Conservation (phyloP, 2,113 vertebrate species). For the Chlamydotis undulata region DNA sequence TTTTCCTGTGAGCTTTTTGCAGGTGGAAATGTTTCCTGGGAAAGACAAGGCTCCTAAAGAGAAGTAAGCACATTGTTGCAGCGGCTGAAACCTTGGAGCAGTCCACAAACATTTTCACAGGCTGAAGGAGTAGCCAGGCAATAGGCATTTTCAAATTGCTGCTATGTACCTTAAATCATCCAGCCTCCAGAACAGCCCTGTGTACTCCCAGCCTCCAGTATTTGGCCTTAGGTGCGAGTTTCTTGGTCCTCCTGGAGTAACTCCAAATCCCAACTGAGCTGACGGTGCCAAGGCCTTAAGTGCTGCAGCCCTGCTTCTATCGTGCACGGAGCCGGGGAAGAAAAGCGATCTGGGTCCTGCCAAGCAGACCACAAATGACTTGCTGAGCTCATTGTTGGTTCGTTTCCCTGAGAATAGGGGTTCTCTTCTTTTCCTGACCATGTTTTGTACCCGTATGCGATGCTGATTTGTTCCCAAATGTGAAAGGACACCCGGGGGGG, state of each 20-base stretch:
- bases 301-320: slow-evolving; percentile 47
- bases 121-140: slow-evolving; percentile 6
- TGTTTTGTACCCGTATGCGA: not conserved
- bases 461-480: not conserved
- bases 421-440: not conserved
- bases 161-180: slow-evolving; percentile 59
- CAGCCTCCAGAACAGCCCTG: not conserved
- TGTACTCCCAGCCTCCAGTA: slow-evolving; percentile 7
- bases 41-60: not conserved
- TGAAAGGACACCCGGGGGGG: not conserved
- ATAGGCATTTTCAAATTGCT: not conserved
- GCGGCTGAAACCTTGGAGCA: not conserved
- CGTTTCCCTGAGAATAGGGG: not conserved
- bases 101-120: not conserved
- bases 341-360: not conserved
- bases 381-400: slow-evolving; percentile 10
- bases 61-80: not conserved
- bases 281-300: slow-evolving; percentile 48
- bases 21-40: not conserved
- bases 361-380: slow-evolving; percentile 5
- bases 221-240: slow-evolving; percentile 25
- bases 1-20: not conserved
- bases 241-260: slow-evolving; percentile 41
- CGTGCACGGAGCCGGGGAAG: not conserved
- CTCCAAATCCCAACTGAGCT: not conserved